Percentiles rank a stretch among this genome's conserved stretches.
Evolutionary conservation across 2,888 invertebrate genomes (phyloP).

Genomic region (Latheticus oryzae): DNA sequence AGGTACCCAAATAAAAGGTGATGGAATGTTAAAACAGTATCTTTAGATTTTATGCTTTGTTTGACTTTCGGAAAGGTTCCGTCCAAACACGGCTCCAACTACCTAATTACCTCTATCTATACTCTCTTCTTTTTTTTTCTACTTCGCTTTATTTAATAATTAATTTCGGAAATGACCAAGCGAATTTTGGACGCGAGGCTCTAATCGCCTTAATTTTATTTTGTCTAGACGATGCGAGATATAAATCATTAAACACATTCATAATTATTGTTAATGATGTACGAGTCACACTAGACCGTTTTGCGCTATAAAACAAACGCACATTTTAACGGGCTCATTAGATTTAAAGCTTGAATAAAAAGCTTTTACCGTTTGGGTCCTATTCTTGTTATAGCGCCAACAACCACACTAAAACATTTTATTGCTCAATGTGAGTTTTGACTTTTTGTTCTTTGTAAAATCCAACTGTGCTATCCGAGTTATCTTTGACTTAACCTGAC

Average conservation of each 20-base stretch:
- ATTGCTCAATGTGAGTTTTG: no score
- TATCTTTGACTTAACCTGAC: no score
- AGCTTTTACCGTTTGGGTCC: neutral
- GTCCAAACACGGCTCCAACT: constrained; percentile 28
- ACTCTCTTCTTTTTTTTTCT: constrained; percentile 12
- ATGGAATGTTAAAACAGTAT: constrained; percentile 44
- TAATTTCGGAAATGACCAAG: constrained; percentile 39
- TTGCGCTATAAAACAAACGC: constrained; percentile 32
- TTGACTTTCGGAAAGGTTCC: constrained; percentile 34
- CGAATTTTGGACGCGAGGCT: constrained; percentile 20
- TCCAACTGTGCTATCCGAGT: no score
- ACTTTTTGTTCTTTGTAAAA: no score
- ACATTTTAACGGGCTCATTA: constrained; percentile 25
- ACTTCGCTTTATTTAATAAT: constrained; percentile 28
- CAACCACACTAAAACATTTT: constrained; percentile 16
- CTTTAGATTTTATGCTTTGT: constrained; percentile 42
- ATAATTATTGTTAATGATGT: constrained; percentile 37
- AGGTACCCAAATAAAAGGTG: constrained; percentile 37
- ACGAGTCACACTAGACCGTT: constrained; percentile 19
- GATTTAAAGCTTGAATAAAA: constrained; percentile 23
- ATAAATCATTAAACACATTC: constrained; percentile 37
- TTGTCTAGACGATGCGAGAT: constrained; percentile 38
- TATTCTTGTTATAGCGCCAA: constrained; percentile 1
- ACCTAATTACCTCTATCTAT: constrained; percentile 20
- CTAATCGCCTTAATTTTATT: constrained; percentile 34